Evolutionary conservation across 2,113 vertebrate species (phyloP), one percentile per base, ranked within the genome.

Genomic region (Hydropotes inermis): DNA sequence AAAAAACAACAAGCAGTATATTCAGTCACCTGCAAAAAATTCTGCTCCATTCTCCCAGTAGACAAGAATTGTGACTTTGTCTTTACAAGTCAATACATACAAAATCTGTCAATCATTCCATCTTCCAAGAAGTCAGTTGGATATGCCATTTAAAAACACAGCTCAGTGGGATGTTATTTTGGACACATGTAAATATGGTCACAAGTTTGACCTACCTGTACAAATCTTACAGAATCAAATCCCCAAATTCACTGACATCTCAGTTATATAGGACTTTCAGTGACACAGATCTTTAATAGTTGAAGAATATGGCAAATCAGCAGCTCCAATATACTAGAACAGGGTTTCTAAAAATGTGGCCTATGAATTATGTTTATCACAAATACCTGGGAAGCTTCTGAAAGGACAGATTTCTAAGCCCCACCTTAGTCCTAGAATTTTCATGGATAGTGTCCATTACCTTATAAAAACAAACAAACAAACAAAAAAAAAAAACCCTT

Each of bases 101-200:
- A 87, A 97, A 93, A 79, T 83, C 14, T 95, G 16, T 50, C 86
- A 57, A 67, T 79, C 87, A 90, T 97, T 86, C 16, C 21, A 47
- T 28, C 54, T 94, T 47, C 58, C 93, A 94, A 93, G 15, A 84
- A 96, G 81, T 84, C 78, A 74, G 57, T 52, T 87, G 9, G 14
- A 19, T 39, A 6, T 76, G 10, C 43, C 64, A 25, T n/a, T 61
- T 79, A 87, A 78, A 64, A 83, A 25, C 3, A 55, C 7, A 92
- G 39, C 9, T 58, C n/a, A 17, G 1, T 82, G 30, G 28, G 57
- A 61, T 76, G 14, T 33, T 85, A 64, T 83, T 83, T 94, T 85
- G 6, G 10, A 57, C 15, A 36, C 50, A 91, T 23, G 13, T 84
- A 87, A 93, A 79, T 86, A 94, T 78, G 25, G 43, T 50, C 55